Evolutionary conservation across 2,888 invertebrate genomes (phyloP).

Genomic region (Mycalesis mineus): DNA sequence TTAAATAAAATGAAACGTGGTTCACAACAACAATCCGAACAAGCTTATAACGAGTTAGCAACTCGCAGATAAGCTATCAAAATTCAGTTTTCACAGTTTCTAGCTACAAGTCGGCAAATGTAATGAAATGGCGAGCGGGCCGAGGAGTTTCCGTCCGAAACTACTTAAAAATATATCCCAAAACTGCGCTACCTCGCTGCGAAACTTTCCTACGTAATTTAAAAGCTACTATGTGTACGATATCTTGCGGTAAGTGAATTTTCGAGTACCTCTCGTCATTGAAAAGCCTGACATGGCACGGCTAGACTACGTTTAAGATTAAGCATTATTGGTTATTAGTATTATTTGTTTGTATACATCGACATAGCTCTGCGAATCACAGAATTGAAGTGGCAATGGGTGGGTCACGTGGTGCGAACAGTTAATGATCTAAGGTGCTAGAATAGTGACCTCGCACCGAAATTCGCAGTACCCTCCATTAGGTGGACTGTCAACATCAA

Average conservation of each 20-base stretch:
- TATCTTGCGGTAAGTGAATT: conserved; percentile 2
- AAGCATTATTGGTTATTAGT: no score
- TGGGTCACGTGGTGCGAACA: no score
- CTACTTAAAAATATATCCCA: conserved; percentile 21
- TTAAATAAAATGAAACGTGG: neutral
- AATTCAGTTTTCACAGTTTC: conserved; percentile 22
- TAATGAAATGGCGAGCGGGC: conserved; percentile 19
- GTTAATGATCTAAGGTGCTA: no score
- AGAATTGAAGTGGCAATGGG: no score
- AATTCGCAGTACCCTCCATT: no score
- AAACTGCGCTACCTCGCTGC: conserved; percentile 3
- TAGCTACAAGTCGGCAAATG: conserved; percentile 14
- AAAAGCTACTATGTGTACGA: neutral
- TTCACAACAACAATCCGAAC: neutral
- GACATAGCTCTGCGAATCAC: no score
- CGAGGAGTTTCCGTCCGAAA: conserved; percentile 7
- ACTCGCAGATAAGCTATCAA: conserved; percentile 25
- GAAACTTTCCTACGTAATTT: conserved; percentile 6
- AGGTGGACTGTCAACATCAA: no score
- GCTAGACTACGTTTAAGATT: no score
- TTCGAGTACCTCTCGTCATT: neutral
- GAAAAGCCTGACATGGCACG: no score
- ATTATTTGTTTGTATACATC: no score
- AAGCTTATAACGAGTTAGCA: conserved; percentile 9
- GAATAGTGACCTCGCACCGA: no score